Conservation (phyloP, 2,888 invertebrate genomes). For the Netelia fuscicornis region DNA sequence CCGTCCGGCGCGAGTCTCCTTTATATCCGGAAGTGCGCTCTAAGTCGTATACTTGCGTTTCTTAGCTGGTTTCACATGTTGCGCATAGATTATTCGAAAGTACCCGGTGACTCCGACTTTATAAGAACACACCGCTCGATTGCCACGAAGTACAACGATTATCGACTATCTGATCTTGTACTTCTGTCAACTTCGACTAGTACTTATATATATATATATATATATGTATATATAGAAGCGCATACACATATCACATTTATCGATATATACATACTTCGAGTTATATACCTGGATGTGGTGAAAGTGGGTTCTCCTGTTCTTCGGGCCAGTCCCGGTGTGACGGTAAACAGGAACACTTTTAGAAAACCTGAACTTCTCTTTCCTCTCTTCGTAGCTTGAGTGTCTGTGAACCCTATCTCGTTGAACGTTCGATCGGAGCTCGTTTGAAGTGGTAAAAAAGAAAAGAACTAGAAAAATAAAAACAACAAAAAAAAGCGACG, state of each 20-base stretch:
- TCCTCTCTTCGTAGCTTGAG: not conserved
- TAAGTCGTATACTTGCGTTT: slow-evolving; percentile 6
- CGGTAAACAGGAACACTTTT: slow-evolving; percentile 46
- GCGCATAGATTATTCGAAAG: slow-evolving; percentile 61
- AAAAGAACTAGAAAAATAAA: slow-evolving; percentile 3
- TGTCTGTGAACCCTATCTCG: not conserved
- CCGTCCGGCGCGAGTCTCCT: not conserved
- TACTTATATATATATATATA: slow-evolving; percentile 6
- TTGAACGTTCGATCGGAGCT: not conserved
- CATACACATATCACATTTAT: not conserved
- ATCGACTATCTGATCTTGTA: slow-evolving; percentile 22
- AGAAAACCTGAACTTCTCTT: slow-evolving; percentile 43
- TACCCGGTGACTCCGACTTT: slow-evolving; percentile 16
- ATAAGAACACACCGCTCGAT: slow-evolving; percentile 6
- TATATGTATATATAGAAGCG: not conserved
- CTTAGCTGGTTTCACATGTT: slow-evolving; percentile 18
- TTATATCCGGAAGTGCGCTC: slow-evolving; percentile 21
- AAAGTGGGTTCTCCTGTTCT: slow-evolving; percentile 52
- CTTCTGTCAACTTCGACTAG: slow-evolving; percentile 42
- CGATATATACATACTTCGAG: not conserved
- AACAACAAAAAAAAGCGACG: not conserved
- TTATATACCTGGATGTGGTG: slow-evolving; percentile 35
- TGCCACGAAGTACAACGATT: slow-evolving; percentile 31
- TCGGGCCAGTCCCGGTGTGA: slow-evolving; percentile 13
- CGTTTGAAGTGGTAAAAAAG: slow-evolving; percentile 4